Evolutionary conservation across 2,888 invertebrate species (phyloP).

Genomic region (Eurois occulta): DNA sequence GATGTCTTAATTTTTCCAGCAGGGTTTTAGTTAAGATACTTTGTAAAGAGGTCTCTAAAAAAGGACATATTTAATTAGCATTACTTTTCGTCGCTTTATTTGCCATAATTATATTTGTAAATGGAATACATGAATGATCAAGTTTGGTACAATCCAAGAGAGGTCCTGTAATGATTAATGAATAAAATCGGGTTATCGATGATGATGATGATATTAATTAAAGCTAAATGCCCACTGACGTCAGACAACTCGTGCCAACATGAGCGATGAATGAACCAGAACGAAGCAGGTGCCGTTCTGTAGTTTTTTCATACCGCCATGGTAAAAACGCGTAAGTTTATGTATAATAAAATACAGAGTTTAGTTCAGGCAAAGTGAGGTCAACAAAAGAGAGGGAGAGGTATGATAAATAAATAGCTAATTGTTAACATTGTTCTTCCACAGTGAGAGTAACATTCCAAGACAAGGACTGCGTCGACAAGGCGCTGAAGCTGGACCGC

Average conservation of each 20-base stretch:
- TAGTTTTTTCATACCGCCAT: not conserved
- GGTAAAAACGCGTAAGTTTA: not conserved
- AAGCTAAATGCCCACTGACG: not conserved
- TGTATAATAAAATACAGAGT: not conserved
- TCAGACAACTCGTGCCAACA: not conserved
- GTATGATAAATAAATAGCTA: not conserved
- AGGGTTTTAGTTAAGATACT: not conserved
- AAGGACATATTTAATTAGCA: not conserved
- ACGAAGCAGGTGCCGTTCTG: not conserved
- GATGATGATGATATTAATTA: not conserved
- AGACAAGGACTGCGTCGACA: constrained; percentile 85
- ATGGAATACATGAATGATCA: not conserved
- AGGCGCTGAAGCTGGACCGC: constrained; percentile 87
- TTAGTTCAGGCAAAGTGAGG: not conserved
- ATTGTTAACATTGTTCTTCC: not conserved
- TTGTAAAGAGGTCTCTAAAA: not conserved
- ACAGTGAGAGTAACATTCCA: constrained; percentile 88
- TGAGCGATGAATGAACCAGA: not conserved
- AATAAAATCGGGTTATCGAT: not conserved
- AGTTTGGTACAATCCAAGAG: not conserved
- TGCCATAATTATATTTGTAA: not conserved
- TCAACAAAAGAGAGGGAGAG: not conserved
- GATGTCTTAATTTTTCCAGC: not conserved
- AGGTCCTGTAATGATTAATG: not conserved
- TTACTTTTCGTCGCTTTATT: not conserved